Percentiles rank a stretch among this genome's conserved stretches.
Conservation (phyloP, 35 echinoderm and acorn worm species). For the Heliocidaris tuberculata region DNA sequence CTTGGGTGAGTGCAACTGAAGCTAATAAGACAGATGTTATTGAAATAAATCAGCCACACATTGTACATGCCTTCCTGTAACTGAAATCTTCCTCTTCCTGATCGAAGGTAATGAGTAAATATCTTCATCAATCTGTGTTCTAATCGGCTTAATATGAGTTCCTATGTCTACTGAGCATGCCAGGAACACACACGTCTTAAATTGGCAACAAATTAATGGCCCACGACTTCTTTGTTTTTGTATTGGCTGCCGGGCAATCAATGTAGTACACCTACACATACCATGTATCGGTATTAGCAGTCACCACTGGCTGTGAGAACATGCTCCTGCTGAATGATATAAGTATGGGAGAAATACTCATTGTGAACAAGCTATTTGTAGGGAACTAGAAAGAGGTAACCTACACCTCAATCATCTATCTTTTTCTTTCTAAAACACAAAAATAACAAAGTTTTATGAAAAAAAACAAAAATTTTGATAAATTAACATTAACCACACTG, state of each 20-base stretch:
- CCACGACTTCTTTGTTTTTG: neutral
- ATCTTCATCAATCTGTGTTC: neutral
- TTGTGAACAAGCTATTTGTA: no score
- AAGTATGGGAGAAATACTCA: no score
- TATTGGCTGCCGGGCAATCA: neutral
- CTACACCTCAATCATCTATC: no score
- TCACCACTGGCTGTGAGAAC: no score
- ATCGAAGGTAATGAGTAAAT: neutral
- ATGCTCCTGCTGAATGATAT: no score
- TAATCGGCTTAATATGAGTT: neutral
- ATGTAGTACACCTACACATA: neutral
- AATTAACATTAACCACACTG: no score
- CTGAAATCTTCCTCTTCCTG: neutral
- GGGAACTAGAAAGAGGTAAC: no score
- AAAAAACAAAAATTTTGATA: no score
- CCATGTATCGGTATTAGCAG: no score
- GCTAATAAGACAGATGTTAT: neutral
- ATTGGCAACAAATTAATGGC: neutral
- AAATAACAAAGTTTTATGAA: no score
- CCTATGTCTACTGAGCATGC: neutral
- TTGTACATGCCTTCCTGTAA: neutral
- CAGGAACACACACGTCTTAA: neutral
- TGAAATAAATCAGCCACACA: neutral
- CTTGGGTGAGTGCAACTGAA: neutral
- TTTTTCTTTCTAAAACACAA: no score